phyloP scores from a whole-genome alignment of 2,888 invertebrate species.

The Drosophila aldrichi region DNA sequence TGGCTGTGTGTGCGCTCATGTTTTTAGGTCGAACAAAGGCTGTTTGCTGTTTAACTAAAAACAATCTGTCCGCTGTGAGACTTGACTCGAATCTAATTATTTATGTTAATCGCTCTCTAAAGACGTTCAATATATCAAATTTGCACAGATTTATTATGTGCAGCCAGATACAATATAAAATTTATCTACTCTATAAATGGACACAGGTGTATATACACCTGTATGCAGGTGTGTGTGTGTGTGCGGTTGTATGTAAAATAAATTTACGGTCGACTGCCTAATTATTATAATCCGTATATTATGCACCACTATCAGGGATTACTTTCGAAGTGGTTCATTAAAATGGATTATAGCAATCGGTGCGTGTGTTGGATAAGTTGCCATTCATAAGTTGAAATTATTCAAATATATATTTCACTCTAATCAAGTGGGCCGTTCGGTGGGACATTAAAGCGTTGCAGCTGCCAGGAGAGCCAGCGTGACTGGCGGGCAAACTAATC shows the following conservation, averaged over 20 bases:
- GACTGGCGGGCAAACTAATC: slow-evolving; percentile 59
- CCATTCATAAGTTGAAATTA: neutral
- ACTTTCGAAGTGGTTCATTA: slow-evolving; percentile 18
- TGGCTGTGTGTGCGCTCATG: slow-evolving; percentile 12
- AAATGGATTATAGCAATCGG: slow-evolving; percentile 23
- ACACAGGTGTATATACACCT: neutral
- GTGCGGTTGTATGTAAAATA: slow-evolving; percentile 3
- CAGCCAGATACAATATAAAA: slow-evolving; percentile 25
- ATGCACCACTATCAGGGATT: slow-evolving; percentile 3
- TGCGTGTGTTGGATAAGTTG: slow-evolving; percentile 6
- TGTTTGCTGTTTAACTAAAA: slow-evolving; percentile 54
- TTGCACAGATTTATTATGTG: slow-evolving; percentile 59
- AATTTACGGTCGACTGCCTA: slow-evolving; percentile 52
- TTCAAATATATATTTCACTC: slow-evolving; percentile 9
- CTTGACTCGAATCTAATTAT: slow-evolving; percentile 74
- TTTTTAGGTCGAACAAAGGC: slow-evolving; percentile 68
- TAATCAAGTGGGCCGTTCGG: neutral
- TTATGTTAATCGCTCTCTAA: slow-evolving; percentile 80
- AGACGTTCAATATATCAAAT: slow-evolving; percentile 73
- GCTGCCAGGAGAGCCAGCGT: slow-evolving; percentile 4
- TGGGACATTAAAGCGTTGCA: neutral
- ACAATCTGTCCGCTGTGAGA: slow-evolving; percentile 51
- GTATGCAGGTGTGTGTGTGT: slow-evolving; percentile 1
- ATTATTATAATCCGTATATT: slow-evolving; percentile 44
- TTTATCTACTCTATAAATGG: slow-evolving; percentile 16